phyloP scores from a whole-genome alignment of 2,113 vertebrate species.

The Strix uralensis region DNA sequence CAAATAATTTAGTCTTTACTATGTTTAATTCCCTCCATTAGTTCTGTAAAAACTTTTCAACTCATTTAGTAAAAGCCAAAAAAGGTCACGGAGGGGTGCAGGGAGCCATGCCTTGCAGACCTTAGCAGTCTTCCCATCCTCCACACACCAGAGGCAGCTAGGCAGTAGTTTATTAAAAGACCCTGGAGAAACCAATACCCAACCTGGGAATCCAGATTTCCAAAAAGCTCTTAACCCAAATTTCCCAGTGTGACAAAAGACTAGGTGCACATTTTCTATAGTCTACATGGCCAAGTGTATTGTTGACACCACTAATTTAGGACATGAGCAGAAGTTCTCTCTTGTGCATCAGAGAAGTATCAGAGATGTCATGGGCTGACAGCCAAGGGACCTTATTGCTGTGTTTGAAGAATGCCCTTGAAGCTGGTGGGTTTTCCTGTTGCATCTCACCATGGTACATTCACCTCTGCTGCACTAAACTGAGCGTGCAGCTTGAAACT shows the following conservation, averaged over 20 bases:
- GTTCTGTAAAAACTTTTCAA: background rate
- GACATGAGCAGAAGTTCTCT: background rate
- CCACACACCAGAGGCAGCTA: too few species aligned
- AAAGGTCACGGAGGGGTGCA: fast-evolving
- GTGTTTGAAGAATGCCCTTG: background rate
- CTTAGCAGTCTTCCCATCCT: background rate
- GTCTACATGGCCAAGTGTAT: fast-evolving
- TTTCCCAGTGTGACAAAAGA: background rate
- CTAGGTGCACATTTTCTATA: background rate
- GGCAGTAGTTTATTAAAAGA: background rate
- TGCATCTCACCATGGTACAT: fast-evolving
- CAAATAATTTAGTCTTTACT: background rate
- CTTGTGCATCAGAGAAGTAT: background rate
- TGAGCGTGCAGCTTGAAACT: background rate
- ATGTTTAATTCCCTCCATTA: background rate
- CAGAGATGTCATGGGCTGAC: fast-evolving
- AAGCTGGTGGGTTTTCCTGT: background rate
- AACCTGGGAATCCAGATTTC: background rate
- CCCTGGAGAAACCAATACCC: background rate
- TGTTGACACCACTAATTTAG: background rate
- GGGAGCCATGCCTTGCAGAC: background rate
- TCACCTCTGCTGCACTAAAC: background rate
- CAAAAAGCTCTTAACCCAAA: background rate
- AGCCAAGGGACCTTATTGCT: background rate
- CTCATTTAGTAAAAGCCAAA: background rate